Evolutionary conservation across 2,888 invertebrate genomes (phyloP).

Genomic region (Agrotis segetum): DNA sequence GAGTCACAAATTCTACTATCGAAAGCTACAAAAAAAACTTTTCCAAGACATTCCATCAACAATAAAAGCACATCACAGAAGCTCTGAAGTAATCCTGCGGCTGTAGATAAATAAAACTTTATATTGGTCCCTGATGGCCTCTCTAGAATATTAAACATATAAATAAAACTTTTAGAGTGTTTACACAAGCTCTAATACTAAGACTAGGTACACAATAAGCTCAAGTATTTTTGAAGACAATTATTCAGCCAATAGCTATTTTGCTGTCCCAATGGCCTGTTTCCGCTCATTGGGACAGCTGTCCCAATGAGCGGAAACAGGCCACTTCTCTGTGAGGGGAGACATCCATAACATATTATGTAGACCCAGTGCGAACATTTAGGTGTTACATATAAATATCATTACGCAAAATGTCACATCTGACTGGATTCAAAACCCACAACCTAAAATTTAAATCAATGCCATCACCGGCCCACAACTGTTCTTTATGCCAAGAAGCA

Average conservation of each 20-base stretch:
- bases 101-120: conserved; percentile 35
- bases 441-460: too few species aligned
- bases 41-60: neutral
- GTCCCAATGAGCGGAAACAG: too few species aligned
- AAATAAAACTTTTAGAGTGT: conserved; percentile 34
- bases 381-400: too few species aligned
- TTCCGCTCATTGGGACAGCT: too few species aligned
- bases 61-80: conserved; percentile 29
- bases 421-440: too few species aligned
- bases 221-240: conserved; percentile 13
- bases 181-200: conserved; percentile 9
- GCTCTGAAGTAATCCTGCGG: conserved; percentile 19
- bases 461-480: too few species aligned
- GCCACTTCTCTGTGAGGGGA: too few species aligned
- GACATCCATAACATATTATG: too few species aligned
- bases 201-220: conserved; percentile 20
- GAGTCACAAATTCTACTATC: conserved; percentile 2
- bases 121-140: conserved; percentile 36
- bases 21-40: conserved; percentile 3
- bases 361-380: too few species aligned
- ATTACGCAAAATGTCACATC: too few species aligned
- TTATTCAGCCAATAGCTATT: too few species aligned
- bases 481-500: conserved; percentile 19
- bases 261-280: too few species aligned
- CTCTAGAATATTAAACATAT: conserved; percentile 34